These are phyloP conservation scores for Blomia tropicalis DNA, from an alignment of 2,888 invertebrate genomes.

Conservation along the genomic window DNA sequence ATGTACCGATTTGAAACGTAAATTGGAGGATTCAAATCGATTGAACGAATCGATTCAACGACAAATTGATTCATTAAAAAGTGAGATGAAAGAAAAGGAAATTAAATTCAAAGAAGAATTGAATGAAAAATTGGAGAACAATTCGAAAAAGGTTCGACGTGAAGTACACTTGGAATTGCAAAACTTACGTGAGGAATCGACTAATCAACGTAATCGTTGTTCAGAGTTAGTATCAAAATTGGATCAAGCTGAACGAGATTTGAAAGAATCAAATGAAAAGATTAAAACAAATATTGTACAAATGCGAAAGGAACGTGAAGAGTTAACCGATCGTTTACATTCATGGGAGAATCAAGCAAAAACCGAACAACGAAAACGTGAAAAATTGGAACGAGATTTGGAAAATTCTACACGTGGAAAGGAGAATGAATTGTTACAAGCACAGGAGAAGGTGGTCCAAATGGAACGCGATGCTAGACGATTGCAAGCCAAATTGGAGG, in stretches of 20 bases:
- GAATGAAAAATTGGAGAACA: constrained; percentile 42
- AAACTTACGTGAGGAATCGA: constrained; percentile 30
- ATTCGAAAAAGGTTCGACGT: constrained; percentile 41
- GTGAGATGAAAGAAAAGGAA: constrained; percentile 27
- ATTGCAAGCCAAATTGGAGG: constrained; percentile 26
- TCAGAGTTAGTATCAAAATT: constrained; percentile 33
- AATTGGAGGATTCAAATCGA: constrained; percentile 30
- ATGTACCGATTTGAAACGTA: constrained; percentile 33
- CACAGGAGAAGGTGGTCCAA: constrained; percentile 30
- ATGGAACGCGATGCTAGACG: constrained; percentile 29
- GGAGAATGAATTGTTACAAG: constrained; percentile 31
- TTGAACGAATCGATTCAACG: constrained; percentile 28
- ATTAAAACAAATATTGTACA: constrained; percentile 36
- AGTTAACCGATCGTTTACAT: constrained; percentile 47
- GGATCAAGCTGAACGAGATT: constrained; percentile 45
- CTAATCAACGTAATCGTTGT: constrained; percentile 35
- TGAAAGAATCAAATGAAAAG: constrained; percentile 47
- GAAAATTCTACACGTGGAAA: constrained; percentile 44
- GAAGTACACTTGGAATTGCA: constrained; percentile 31
- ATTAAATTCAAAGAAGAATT: constrained; percentile 28
- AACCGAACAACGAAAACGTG: constrained; percentile 50
- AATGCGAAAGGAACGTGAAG: constrained; percentile 44
- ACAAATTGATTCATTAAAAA: constrained; percentile 26
- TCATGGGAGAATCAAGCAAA: constrained; percentile 29
- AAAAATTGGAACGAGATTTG: constrained; percentile 49